A percentile compares a stretch with the other conserved stretches of the same genome.
phyloP scores from a whole-genome alignment of 2,797 vertebrate species.

The Petrocephalus schoutedeni region DNA sequence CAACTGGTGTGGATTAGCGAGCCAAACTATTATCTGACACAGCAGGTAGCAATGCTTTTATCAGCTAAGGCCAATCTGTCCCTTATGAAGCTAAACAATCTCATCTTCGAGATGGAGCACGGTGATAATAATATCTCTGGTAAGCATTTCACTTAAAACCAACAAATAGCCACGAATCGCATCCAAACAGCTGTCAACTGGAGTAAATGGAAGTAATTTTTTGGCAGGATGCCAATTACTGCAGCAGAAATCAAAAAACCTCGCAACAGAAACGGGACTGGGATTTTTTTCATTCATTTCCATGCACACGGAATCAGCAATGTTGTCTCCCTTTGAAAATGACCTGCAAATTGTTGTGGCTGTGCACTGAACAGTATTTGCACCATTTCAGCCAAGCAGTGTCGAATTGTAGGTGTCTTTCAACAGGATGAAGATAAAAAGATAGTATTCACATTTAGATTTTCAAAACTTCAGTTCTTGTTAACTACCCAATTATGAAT shows the following conservation, averaged over 20 bases:
- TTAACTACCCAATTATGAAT: background rate
- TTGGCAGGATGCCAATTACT: background rate
- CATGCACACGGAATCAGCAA: background rate
- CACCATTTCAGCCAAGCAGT: background rate
- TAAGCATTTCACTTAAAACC: background rate
- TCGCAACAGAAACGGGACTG: background rate
- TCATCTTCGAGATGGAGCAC: background rate
- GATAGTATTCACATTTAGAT: background rate
- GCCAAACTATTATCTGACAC: background rate
- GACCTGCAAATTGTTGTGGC: background rate
- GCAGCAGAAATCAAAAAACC: background rate
- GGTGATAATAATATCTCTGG: constrained; percentile 11
- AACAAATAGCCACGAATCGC: background rate
- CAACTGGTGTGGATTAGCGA: background rate
- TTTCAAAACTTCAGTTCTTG: background rate
- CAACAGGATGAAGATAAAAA: background rate
- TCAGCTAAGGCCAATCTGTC: background rate
- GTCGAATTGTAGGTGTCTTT: background rate
- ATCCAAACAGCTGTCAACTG: constrained; percentile 18
- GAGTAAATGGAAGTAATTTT: background rate
- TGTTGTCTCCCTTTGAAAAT: background rate
- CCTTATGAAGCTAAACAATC: constrained; percentile 2
- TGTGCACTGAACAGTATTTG: background rate
- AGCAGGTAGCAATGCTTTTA: background rate
- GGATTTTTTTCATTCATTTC: background rate